These are phyloP conservation scores for Tapirus terrestris DNA, from an alignment of 2,113 vertebrate species.

Conservation along the genomic window DNA sequence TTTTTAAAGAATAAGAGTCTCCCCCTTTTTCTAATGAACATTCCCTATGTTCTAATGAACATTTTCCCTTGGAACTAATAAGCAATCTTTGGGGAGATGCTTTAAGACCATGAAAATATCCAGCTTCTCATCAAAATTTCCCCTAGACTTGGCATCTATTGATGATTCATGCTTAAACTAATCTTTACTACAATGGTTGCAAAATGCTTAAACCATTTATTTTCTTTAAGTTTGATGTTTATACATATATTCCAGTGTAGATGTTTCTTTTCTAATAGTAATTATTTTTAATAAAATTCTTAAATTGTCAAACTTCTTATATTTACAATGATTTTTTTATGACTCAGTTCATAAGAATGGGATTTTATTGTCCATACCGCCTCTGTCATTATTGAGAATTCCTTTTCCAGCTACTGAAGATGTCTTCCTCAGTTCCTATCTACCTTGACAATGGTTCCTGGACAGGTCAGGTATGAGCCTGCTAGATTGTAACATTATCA, in stretches of 20 bases:
- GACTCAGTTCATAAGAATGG: not conserved
- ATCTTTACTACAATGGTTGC: not conserved
- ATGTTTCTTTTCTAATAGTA: not conserved
- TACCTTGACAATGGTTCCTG: not conserved
- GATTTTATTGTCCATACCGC: not conserved
- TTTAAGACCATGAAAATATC: constrained; percentile 17
- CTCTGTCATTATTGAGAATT: not conserved
- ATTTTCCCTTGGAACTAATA: not conserved
- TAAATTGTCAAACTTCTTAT: not conserved
- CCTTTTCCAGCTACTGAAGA: not conserved
- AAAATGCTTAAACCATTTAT: not conserved
- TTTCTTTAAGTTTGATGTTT: not conserved
- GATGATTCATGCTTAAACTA: constrained; percentile 5
- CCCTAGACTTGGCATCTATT: not conserved
- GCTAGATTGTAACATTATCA: not conserved
- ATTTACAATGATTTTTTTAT: not conserved
- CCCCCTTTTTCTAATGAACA: not conserved
- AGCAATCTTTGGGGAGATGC: not conserved
- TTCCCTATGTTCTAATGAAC: not conserved
- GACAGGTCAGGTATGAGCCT: not conserved
- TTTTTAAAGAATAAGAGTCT: constrained; percentile 18
- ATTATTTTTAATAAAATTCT: constrained; percentile 11
- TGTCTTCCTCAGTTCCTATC: not conserved
- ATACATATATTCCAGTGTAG: not conserved
- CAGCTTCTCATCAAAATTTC: constrained; percentile 7